These are phyloP conservation scores for Chaenocephalus aceratus DNA, from an alignment of 2,113 vertebrate genomes.

Conservation along the genomic window DNA sequence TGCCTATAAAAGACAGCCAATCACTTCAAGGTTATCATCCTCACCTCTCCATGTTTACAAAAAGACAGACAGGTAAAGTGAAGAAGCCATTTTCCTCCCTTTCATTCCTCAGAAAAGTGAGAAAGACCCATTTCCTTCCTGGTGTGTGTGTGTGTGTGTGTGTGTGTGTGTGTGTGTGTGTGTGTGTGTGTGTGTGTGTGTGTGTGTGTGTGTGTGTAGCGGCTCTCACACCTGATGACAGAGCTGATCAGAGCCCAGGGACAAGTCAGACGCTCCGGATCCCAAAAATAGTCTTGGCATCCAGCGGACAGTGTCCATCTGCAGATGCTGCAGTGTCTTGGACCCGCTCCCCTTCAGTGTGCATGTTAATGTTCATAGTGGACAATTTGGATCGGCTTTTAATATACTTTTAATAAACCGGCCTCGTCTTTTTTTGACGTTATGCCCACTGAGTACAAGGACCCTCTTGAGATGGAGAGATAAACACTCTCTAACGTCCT, in stretches of 20 bases:
- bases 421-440: not conserved
- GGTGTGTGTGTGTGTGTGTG: conserved; percentile 44
- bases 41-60: conserved; percentile 11
- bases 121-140: conserved; percentile 31
- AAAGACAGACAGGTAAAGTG: conserved; percentile 19
- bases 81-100: not conserved
- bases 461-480: conserved; percentile 45
- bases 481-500: conserved; percentile 38
- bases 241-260: conserved; percentile 73
- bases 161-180: not conserved
- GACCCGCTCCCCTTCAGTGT: conserved; percentile 34
- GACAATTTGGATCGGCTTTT: conserved; percentile 19
- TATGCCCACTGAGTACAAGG: conserved; percentile 20
- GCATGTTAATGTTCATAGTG: conserved; percentile 63
- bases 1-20: not conserved
- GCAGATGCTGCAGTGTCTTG: conserved; percentile 70
- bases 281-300: conserved; percentile 80
- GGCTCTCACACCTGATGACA: conserved; percentile 73
- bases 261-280: conserved; percentile 60
- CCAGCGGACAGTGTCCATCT: conserved; percentile 78
- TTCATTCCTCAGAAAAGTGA: not conserved
- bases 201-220: conserved; percentile 52
- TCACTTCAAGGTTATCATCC: conserved; percentile 18
- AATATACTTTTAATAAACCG: conserved; percentile 27
- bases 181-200: conserved; percentile 30